A percentile compares a stretch with the other conserved stretches of the same genome.
Evolutionary conservation across 2,113 vertebrate genomes (phyloP).

Genomic region (Dicrurus megarhynchus): DNA sequence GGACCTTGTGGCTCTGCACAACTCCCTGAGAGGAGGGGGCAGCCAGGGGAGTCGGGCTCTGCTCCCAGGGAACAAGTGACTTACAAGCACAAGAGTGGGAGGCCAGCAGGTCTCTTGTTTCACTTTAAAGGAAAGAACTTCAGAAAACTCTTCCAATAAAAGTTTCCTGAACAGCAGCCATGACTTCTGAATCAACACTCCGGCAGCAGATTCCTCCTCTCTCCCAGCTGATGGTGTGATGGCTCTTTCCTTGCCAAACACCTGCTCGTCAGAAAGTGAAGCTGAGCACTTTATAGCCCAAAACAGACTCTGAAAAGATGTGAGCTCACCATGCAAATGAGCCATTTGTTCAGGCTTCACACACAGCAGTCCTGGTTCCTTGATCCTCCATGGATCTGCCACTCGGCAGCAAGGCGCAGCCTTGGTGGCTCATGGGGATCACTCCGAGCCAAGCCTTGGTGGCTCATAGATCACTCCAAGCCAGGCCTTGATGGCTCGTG

Average conservation of each 20-base stretch:
- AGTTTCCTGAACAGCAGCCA: conserved; percentile 49
- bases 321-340: not conserved
- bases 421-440: not conserved
- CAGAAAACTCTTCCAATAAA: not conserved
- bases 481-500: not conserved
- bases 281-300: not conserved
- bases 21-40: not conserved
- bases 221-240: conserved; percentile 13
- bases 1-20: not conserved
- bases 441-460: not conserved
- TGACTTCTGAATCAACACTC: not conserved
- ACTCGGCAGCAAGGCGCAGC: rapidly evolving
- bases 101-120: not conserved
- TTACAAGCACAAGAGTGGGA: not conserved
- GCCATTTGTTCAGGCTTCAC: not conserved
- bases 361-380: not conserved
- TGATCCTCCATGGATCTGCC: not conserved
- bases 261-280: conserved; percentile 7
- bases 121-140: not conserved
- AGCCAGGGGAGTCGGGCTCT: not conserved
- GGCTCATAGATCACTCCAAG: rapidly evolving
- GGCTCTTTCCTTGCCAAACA: conserved; percentile 35
- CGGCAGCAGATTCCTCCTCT: not conserved
- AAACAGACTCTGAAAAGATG: not conserved
- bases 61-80: not conserved